Conservation (phyloP, 1,140 invertebrate species). For the Delia radicum region DNA sequence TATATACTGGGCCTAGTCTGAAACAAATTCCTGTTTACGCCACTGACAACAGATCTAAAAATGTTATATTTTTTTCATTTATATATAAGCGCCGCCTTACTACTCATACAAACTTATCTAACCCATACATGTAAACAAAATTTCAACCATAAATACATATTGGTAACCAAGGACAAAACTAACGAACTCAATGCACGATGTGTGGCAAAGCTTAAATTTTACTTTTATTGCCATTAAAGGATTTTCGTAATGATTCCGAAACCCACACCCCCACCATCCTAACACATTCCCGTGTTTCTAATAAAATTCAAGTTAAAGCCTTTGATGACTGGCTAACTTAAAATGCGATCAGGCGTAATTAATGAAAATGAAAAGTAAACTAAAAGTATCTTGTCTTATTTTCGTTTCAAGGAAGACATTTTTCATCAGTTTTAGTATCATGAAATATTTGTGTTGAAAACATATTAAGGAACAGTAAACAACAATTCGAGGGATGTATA, state of each 20-base stretch:
- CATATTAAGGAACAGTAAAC: constrained; percentile 12
- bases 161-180: background rate
- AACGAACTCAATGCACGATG: background rate
- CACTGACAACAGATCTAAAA: too few relatives aligned
- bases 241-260: background rate
- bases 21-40: too few relatives aligned
- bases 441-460: background rate
- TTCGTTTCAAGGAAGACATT: background rate
- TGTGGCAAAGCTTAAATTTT: too few relatives aligned
- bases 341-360: constrained; percentile 20
- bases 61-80: too few relatives aligned
- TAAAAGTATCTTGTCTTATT: background rate
- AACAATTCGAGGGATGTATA: background rate
- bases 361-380: constrained; percentile 20
- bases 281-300: background rate
- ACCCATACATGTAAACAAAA: background rate
- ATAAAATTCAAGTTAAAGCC: background rate
- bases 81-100: too few relatives aligned
- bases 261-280: background rate
- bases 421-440: background rate
- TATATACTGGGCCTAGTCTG: too few relatives aligned
- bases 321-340: background rate
- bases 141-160: background rate
- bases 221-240: background rate
- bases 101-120: background rate